Base-by-base conservation (phyloP, 30 jellyfish, hydroid and myxozoan species). In the Hydractinia echinata region DNA sequence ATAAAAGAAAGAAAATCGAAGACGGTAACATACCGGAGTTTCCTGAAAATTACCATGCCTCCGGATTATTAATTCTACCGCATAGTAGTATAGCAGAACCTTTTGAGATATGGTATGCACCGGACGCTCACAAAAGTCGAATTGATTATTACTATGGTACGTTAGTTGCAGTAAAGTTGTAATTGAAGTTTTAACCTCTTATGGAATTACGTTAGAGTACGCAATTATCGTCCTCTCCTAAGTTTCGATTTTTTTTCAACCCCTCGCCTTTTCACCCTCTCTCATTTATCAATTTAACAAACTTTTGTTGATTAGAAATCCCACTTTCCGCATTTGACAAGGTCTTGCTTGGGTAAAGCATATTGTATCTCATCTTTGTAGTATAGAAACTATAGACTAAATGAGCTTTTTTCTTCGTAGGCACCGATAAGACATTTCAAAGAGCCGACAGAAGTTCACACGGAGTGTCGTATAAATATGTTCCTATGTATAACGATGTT, bases 51-150 rank as follows among this genome's bases (percentile, higher is more conserved):
- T 92, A 87, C 53, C 98, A 92, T 77, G 95, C 98, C 0, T 58
- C 98, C 4, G 98, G 98, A 50, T 66, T 92, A 61, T 72, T 92
- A 60, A 80, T 92, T n/a, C 72, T 92, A 58, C 98, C 98, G 4
- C 96, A 92, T 68, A 92, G 98, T 76, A 69, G 88, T 5, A 92
- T 92, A 14, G 98, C 98, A 1, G 98, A 92, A 81, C 98, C 98
- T 6, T 92, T 92, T 81, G 98, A 92, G 90, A 87, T 92, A 11
- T 92, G 98, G 98, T 92, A 82, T 72, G 86, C 98, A 8, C 90
- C 84, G 15, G 81, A 89, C 20, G 70, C 73, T 70, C 86, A 86
- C 19, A 85, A 85, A 19, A 92, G 98, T 78, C 72, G 98, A 5
- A 92, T 92, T 62, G 98, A 92, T 76, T 92, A 92, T 73, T 92